These are phyloP conservation scores for Arenaria interpres DNA, from an alignment of 2,113 vertebrate species.

Conservation along the genomic window DNA sequence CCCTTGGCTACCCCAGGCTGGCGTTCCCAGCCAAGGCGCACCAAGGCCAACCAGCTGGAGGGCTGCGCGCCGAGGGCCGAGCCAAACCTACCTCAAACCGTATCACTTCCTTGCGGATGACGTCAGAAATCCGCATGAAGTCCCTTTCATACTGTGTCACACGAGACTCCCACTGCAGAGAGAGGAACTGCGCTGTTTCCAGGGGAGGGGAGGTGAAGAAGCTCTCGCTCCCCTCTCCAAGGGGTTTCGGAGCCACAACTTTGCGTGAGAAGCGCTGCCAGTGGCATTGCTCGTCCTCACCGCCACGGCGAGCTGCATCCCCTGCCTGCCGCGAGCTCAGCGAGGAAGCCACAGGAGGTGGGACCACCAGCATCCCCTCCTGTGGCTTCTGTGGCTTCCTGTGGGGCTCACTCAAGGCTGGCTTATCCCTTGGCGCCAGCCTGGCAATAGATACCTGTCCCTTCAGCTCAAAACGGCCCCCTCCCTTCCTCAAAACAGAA, in stretches of 20 bases:
- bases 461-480: neutral
- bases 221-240: neutral
- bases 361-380: neutral
- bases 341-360: fast-evolving
- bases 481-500: neutral
- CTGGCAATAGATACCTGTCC: neutral
- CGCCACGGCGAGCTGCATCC: neutral
- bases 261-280: fast-evolving
- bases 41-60: no score
- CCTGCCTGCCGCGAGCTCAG: neutral
- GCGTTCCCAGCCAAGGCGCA: neutral
- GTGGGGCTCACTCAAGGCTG: neutral
- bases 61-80: fast-evolving
- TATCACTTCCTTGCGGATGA: constrained; percentile 92
- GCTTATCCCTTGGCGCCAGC: neutral
- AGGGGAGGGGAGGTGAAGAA: neutral
- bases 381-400: neutral
- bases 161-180: constrained; percentile 90
- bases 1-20: neutral
- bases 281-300: neutral
- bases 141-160: constrained; percentile 94
- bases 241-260: fast-evolving
- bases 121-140: constrained; percentile 90
- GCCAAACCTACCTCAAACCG: constrained; percentile 86
- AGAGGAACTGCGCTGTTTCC: neutral